A percentile compares a stretch with the other conserved stretches of the same genome.
phyloP scores from a whole-genome alignment of 1,140 invertebrate genomes.

The Grapholita molesta region DNA sequence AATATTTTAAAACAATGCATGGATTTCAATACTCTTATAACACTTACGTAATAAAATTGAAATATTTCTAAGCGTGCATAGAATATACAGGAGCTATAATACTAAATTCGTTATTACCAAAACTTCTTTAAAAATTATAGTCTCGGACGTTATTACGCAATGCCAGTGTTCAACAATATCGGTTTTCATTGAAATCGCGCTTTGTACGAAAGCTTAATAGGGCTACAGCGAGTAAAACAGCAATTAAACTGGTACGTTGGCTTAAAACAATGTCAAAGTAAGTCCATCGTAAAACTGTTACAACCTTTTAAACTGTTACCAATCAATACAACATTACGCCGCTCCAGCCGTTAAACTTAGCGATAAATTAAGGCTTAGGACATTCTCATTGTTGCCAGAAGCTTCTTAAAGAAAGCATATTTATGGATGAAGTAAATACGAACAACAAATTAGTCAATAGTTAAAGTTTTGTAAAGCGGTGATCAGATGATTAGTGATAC shows the following conservation, averaged over 20 bases:
- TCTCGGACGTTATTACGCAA: background rate
- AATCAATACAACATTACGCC: constrained; percentile 48
- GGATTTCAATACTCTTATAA: background rate
- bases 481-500: too few relatives aligned
- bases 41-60: background rate
- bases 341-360: constrained; percentile 44
- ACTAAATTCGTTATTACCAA: background rate
- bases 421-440: constrained; percentile 35
- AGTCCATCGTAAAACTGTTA: constrained; percentile 55
- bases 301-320: constrained; percentile 48
- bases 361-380: constrained; percentile 39
- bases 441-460: background rate
- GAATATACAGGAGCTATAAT: background rate
- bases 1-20: background rate
- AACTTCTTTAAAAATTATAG: background rate
- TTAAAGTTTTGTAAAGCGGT: background rate
- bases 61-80: background rate
- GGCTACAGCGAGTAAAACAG: constrained; percentile 42
- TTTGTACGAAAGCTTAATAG: constrained; percentile 43
- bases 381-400: constrained; percentile 18
- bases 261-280: constrained; percentile 58
- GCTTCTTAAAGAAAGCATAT: background rate
- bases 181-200: background rate
- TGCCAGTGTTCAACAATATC: background rate
- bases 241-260: constrained; percentile 52